Base-by-base conservation (phyloP, 2,888 invertebrate genomes). In the Sarcophaga rosellei region DNA sequence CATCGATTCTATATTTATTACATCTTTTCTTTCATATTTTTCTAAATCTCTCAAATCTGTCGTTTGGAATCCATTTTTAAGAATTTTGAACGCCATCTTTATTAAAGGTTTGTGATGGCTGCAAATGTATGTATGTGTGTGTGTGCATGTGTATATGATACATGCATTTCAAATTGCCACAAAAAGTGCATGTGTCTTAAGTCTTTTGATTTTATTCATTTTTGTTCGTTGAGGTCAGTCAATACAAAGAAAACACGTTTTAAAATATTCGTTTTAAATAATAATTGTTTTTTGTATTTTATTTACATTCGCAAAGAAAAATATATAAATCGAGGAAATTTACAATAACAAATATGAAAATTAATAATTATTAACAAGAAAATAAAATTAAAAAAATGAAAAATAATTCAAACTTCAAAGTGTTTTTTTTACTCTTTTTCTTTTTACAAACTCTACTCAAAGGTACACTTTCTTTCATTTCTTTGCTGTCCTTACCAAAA, bases 261-360 rank as follows among this genome's bases (percentile, higher is more conserved):
- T 4, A 15, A 53, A 47, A 15, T n/a, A 53, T 47, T 77, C 77
- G 8, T 77, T 59, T 21, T 20, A 66, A 75, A 63, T 25, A 82
- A 23, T 68, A 17, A 35, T 8, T 57, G 45, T 45, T 68, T 10
- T 61, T 68, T 47, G 66, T 68, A 57, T 69, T 77, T 82, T 77
- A 82, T 82, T 66, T 77, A 77, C 72, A 77, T 23, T 81, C 72
- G 66, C 77, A 21, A 66, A 77, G 59, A 77, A 75, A 35, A 35
- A 35, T 35, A 35, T n/a, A 84, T 35, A 35, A 84, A 84, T 80
- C 84, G 84, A 84, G 84, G 84, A 84, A 84, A 69, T 75, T 76
- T 84, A 79, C 59, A 72, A 8, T 68, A 85, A 79, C 82, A 82
- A 79, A 70, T 73, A 57, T 23, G 75, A 68, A 86, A 85, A 65